These are phyloP conservation scores for Phycodurus eques DNA, from an alignment of 2,113 vertebrate genomes.

Conservation along the genomic window DNA sequence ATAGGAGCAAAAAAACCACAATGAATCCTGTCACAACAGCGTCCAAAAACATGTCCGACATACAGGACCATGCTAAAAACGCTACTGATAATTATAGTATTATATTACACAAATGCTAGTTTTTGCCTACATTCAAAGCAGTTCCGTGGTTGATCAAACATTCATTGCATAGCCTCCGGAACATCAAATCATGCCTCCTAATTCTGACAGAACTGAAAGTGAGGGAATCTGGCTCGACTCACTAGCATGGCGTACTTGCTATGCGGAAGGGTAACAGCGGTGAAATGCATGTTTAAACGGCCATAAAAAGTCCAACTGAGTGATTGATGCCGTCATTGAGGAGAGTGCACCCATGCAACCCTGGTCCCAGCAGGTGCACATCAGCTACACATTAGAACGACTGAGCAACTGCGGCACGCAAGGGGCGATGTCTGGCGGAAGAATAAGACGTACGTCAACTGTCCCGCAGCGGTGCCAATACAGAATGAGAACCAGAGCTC, in stretches of 20 bases:
- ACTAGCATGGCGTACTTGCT: conserved; percentile 35
- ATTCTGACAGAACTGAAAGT: background rate
- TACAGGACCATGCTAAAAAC: background rate
- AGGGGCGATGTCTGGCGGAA: conserved; percentile 50
- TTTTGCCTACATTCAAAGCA: background rate
- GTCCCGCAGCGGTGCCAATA: conserved; percentile 37
- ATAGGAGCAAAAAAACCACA: background rate
- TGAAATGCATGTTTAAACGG: conserved; percentile 70
- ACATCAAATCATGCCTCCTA: background rate
- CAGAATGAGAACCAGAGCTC: conserved; percentile 34
- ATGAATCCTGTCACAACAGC: background rate
- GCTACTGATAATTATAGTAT: background rate
- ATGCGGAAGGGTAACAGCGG: conserved; percentile 39
- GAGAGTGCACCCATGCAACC: conserved; percentile 66
- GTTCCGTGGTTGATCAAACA: background rate
- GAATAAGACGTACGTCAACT: conserved; percentile 47
- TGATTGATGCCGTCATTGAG: conserved; percentile 73
- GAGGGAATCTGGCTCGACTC: background rate
- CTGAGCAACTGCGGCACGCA: conserved; percentile 64
- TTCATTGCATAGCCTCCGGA: background rate
- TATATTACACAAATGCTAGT: background rate
- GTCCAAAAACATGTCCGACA: background rate
- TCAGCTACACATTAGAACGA: conserved; percentile 72
- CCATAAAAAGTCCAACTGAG: conserved; percentile 70
- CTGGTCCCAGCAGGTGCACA: conserved; percentile 72